Base-by-base conservation (phyloP, 2,113 vertebrate genomes). In the Rhinolophus sinicus region DNA sequence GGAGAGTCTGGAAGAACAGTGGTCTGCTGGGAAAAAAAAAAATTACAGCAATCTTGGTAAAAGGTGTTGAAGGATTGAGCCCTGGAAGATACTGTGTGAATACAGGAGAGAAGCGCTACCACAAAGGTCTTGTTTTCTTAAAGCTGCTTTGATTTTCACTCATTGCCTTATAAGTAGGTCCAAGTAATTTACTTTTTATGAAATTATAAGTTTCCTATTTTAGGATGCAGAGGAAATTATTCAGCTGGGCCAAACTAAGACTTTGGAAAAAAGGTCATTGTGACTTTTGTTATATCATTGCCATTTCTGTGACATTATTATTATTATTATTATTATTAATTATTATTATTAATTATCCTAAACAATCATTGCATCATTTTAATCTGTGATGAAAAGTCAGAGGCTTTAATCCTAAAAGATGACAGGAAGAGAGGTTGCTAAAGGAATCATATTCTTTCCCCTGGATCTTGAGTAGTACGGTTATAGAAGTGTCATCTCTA, bases 281-380 rank as follows among this genome's bases (percentile, higher is more conserved):
- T 62, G n/a, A 70, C 60, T 92, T 93, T 72, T 86, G 62, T 94
- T 82, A 86, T 70, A 47, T 70, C 18, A 65, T 82, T 70, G 33
- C 8, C 50, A 24, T 50, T 58, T 92, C 73, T 76, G 18, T 89
- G 44, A 70, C 24, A 50, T 50, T 50, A 50, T 12, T 50, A 50
- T 50, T 56, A 56, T 62, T 54, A 22, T 62, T 21, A 82, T 76
- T 81, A 82, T 90, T 77, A 92, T 44, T 50, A 50, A 56, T 62
- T 54, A 22, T 62, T 28, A 82, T 76, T 81, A 82, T 90, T 77
- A 90, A 94, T 70, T 67, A 24, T 6, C 54, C 56, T 65, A 35
- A 28, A 21, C 0, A 54, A 40, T 64, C 15, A 64, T 82, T 56
- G 12, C 18, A 70, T 90, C 18, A 76, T 70, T 91, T 91, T 35